Evolutionary conservation across 2,797 vertebrate genomes (phyloP), one percentile per base, ranked within the genome.

Genomic region (Mycteria americana): DNA sequence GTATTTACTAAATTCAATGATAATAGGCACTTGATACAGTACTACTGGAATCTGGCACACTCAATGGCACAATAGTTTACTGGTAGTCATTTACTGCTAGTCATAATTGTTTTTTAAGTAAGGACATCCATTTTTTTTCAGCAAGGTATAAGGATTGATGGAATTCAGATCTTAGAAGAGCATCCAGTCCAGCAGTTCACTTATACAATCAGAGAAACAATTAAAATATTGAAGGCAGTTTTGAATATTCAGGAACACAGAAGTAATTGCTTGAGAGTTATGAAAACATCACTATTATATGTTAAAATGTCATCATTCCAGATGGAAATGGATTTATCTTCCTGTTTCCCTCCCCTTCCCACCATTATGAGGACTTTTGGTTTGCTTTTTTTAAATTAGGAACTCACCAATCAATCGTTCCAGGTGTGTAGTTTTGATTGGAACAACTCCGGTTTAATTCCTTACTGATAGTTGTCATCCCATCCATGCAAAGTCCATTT

Each of bases 381-480:
- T 72, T 73, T 80, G 13, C 22, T 56, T 77, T 80, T 80, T 92
- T 64, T 45, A 80, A 91, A 85, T 45, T 54, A 78, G 79, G 67
- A 85, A 97, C 98, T 97, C 95, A 98, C 98, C 98, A 98, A 83
- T 98, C 96, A 89, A 98, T 98, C 6, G 28, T 83, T 62, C 96
- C 91, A 67, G 97, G 79, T 75, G 96, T 98, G 89, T 97, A 96
- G 93, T 96, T 98, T 94, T 97, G 96, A 84, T n/a, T 84, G 72
- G 90, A 85, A 89, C 97, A 98, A 63, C 77, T 91, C 51, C 79
- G 43, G 65, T 95, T 98, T 85, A 95, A 93, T 59, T 97, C 97
- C 75, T 97, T 97, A 79, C 97, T 97, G 94, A 76, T 8, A 76
- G 86, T 92, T 85, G 89, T 72, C 80, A 95, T 22, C 48, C 68